These are phyloP conservation scores for Mycetomoellerius zeteki DNA, from an alignment of 1,140 invertebrate genomes.

Conservation along the genomic window DNA sequence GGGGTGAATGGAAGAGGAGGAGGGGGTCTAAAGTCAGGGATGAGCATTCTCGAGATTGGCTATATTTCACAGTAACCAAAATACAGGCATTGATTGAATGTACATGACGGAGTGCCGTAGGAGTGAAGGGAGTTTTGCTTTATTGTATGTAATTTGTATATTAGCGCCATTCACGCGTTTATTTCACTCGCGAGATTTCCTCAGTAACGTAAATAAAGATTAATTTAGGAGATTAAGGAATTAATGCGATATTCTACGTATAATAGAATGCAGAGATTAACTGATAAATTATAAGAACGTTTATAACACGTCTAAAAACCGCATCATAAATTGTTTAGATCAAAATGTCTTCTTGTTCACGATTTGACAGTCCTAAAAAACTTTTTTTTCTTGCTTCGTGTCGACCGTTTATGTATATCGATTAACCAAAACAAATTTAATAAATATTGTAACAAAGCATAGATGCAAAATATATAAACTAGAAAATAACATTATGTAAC, in stretches of 20 bases:
- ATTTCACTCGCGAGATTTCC: neutral
- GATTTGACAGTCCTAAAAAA: neutral
- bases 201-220: neutral
- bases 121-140: conserved; percentile 26
- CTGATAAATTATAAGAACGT: neutral
- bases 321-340: neutral
- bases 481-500: neutral
- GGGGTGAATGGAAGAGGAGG: conserved; percentile 35
- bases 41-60: conserved; percentile 85
- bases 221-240: neutral
- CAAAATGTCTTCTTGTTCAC: neutral
- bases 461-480: neutral
- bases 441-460: neutral
- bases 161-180: neutral
- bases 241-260: neutral
- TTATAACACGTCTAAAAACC: neutral
- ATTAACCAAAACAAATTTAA: neutral
- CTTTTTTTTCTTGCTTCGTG: neutral
- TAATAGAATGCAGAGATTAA: neutral
- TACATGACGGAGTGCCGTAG: conserved; percentile 19
- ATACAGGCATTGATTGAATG: conserved; percentile 67
- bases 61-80: conserved; percentile 77
- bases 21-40: conserved; percentile 81
- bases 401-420: neutral
- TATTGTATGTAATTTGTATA: neutral